A percentile compares a stretch with the other conserved stretches of the same genome.
These are phyloP conservation scores for Amiota mariae DNA, from an alignment of 2,888 invertebrate genomes.

Conservation along the genomic window DNA sequence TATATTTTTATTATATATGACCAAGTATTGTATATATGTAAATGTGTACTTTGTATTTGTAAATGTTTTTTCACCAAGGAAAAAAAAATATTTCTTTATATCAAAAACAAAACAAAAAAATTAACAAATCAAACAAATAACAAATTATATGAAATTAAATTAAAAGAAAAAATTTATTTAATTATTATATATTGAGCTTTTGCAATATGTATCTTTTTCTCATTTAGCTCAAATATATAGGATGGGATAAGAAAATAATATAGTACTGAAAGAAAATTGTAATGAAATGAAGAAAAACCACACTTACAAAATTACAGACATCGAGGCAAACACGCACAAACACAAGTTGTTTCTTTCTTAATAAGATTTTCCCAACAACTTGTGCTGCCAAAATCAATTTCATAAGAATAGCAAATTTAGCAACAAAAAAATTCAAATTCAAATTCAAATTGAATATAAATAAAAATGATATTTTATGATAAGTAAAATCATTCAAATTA, in stretches of 20 bases:
- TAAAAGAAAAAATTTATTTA: background rate
- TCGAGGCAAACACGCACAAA: background rate
- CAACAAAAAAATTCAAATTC: constrained; percentile 23
- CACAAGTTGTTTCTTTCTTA: constrained; percentile 32
- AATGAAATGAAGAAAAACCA: background rate
- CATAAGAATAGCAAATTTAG: background rate
- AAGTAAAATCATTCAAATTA: constrained; percentile 28
- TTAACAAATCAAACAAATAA: background rate
- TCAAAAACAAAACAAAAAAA: background rate
- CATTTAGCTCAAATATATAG: background rate
- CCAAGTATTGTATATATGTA: background rate
- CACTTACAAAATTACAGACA: background rate
- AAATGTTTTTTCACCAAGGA: background rate
- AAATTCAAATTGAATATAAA: no score
- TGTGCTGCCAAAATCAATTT: constrained; percentile 25
- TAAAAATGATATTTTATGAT: constrained; percentile 40
- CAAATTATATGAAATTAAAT: background rate
- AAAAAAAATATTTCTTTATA: background rate
- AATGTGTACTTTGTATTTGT: background rate
- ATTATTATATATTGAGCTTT: background rate
- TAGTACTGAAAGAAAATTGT: background rate
- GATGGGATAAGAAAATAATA: background rate
- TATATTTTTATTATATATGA: background rate
- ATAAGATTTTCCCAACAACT: constrained; percentile 44
- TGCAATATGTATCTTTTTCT: background rate